Evolutionary conservation across 2,888 invertebrate species (phyloP), one percentile per base, ranked within the genome.

Genomic region (Ophioninae sp.): DNA sequence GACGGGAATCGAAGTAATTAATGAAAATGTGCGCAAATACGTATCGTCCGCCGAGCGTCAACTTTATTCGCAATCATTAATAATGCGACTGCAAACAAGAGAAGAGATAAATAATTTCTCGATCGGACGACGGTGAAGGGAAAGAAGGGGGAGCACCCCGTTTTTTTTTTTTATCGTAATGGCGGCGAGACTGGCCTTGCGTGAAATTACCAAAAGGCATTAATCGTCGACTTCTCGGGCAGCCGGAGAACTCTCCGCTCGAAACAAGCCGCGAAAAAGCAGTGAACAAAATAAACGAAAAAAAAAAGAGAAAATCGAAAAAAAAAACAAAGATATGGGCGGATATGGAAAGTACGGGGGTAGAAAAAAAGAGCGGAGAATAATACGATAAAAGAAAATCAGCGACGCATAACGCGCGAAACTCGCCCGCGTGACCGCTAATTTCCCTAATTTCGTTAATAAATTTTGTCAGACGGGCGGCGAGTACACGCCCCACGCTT

Each of bases 401-500:
- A 76, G 84, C 85, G 85, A 84, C 85, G 85, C 85, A 65, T 84
- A 85, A 85, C 82, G 83, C 62, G 82, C 41, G 64, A 79, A 78
- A 76, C 78, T 84, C 84, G 82, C 82, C 79, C 78, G 84, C 85
- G 87, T 87, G 81, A 82, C 85, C 87, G 87, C 89, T 89, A 89
- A 90, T 89, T 90, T 89, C 89, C 88, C 88, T 91, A 91, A 91
- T 91, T 91, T 89, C 89, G 87, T 86, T 90, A 90, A 91, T 89
- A 91, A 91, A 91, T 91, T 90, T 88, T 87, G 79, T 84, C 81
- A 79, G 81, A 81, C 72, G 68, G 62, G 65, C 73, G 50, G 77
- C n/a, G 67, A 20, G 37, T 59, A 44, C 64, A 62, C 73, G 64
- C 76, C 72, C 30, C 62, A 30, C 44, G 44, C 37, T 64, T 61